A percentile compares a stretch with the other conserved stretches of the same genome.
Conservation (phyloP, 2,113 vertebrate genomes). For the Bos javanicus region DNA sequence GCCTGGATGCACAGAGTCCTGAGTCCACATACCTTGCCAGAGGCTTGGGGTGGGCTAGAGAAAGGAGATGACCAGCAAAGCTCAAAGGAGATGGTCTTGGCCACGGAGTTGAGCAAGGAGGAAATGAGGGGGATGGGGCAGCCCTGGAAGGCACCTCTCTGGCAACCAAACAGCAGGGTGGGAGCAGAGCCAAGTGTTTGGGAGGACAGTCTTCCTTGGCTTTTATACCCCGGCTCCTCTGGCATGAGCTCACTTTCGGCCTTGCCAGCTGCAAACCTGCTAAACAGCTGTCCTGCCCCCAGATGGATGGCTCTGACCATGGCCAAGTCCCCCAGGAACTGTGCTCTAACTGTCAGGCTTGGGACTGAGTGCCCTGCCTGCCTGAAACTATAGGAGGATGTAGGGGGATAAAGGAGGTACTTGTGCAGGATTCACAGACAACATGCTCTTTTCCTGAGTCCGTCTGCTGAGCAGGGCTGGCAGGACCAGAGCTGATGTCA, state of each 20-base stretch:
- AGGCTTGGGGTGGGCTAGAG: background rate
- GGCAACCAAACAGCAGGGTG: background rate
- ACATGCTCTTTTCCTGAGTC: background rate
- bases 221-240: background rate
- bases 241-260: background rate
- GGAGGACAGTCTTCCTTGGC: background rate
- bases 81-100: background rate
- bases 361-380: background rate
- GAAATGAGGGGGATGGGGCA: fast-evolving
- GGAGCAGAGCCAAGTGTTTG: background rate
- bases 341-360: background rate
- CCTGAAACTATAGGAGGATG: background rate
- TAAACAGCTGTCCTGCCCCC: background rate
- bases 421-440: background rate
- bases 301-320: background rate
- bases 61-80: background rate
- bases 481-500: conserved; percentile 50
- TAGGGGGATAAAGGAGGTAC: too few relatives aligned
- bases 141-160: too few relatives aligned
- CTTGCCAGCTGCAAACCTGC: background rate
- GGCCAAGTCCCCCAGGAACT: background rate
- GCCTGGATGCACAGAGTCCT: background rate
- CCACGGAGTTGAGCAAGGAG: background rate
- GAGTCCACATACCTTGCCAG: background rate
- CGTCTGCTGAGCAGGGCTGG: background rate